A percentile compares a stretch with the other conserved stretches of the same genome.
These are phyloP conservation scores for Dendrocopos noguchii DNA, from an alignment of 2,113 vertebrate genomes.

Conservation along the genomic window DNA sequence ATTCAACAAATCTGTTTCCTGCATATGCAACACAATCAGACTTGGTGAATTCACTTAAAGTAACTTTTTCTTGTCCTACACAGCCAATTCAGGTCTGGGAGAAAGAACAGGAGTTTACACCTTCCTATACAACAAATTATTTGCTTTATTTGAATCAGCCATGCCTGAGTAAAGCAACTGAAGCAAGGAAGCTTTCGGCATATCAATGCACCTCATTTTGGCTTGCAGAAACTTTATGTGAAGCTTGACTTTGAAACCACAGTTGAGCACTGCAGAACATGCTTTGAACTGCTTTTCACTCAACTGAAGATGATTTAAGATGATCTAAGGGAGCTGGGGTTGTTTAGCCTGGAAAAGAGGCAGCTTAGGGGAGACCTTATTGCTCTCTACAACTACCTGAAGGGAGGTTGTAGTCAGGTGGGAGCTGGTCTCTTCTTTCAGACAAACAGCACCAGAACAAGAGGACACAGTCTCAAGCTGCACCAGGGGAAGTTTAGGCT, in stretches of 20 bases:
- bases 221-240: neutral
- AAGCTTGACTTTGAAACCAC: neutral
- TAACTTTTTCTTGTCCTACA: neutral
- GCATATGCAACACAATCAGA: neutral
- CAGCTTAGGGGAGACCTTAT: too few species aligned
- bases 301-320: neutral
- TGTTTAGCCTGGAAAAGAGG: too few species aligned
- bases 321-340: too few species aligned
- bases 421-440: too few species aligned
- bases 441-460: too few species aligned
- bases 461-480: too few species aligned
- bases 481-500: too few species aligned
- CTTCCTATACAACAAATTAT: neutral
- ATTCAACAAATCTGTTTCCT: constrained; percentile 50
- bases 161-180: neutral
- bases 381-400: too few species aligned
- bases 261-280: neutral
- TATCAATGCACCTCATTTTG: neutral
- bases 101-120: neutral
- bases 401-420: too few species aligned
- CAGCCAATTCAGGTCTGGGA: neutral
- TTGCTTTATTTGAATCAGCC: neutral
- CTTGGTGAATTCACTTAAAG: neutral
- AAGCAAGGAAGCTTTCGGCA: neutral
- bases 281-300: neutral